A percentile compares a stretch with the other conserved stretches of the same genome.
These are phyloP conservation scores for Megaceryle alcyon DNA, from an alignment of 2,797 vertebrate species.

Conservation along the genomic window DNA sequence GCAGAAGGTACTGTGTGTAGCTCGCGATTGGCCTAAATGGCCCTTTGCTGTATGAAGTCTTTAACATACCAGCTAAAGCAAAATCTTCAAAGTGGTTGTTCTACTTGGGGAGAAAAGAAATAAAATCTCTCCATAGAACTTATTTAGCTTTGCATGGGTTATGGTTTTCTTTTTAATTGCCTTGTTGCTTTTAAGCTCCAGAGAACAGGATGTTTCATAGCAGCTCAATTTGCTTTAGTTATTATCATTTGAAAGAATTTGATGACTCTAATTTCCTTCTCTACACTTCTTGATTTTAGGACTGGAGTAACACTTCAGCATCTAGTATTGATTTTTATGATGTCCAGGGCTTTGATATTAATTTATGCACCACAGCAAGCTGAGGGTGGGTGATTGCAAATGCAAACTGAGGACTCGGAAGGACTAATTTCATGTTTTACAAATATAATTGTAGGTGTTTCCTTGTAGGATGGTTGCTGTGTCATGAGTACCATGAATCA, in stretches of 20 bases:
- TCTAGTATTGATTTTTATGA: slow-evolving; percentile 5
- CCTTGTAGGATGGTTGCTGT: not conserved
- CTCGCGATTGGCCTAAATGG: not conserved
- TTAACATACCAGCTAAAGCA: not conserved
- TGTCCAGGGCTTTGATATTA: not conserved
- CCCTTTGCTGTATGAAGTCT: not conserved
- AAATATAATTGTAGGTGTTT: not conserved
- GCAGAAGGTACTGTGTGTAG: not conserved
- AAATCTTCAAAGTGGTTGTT: not conserved
- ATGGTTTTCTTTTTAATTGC: not conserved
- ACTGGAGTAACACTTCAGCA: slow-evolving; percentile 14
- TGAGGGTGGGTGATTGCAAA: not conserved
- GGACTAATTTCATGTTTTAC: not conserved
- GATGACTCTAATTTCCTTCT: slow-evolving; percentile 53
- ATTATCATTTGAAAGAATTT: slow-evolving; percentile 49
- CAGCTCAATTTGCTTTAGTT: slow-evolving; percentile 48
- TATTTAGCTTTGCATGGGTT: slow-evolving; percentile 2
- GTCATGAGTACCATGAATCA: not conserved
- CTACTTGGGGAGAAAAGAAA: not conserved
- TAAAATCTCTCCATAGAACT: not conserved
- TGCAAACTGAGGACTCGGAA: not conserved
- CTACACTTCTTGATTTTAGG: slow-evolving; percentile 3
- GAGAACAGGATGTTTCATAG: slow-evolving; percentile 37
- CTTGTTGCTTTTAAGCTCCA: slow-evolving; percentile 21
- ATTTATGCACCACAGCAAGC: not conserved